phyloP scores from a whole-genome alignment of 2,888 invertebrate species.

The Hypolimnas misippus region DNA sequence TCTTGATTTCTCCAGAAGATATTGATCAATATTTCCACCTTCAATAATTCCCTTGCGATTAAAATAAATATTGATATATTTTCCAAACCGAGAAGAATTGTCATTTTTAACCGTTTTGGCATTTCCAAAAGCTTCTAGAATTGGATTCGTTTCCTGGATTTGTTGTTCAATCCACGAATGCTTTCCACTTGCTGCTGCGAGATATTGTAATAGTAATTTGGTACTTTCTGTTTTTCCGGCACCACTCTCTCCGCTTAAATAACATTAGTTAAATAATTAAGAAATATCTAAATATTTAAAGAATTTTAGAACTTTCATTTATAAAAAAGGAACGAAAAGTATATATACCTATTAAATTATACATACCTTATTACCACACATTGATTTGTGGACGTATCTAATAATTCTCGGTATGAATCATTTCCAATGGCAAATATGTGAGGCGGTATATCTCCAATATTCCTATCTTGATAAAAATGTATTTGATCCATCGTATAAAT shows the following conservation, averaged over 20 bases:
- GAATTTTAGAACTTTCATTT: too few relatives aligned
- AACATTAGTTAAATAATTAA: neutral
- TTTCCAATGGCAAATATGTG: constrained; percentile 98
- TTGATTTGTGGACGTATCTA: constrained; percentile 90
- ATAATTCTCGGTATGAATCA: constrained; percentile 93
- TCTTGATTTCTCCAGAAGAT: constrained; percentile 96
- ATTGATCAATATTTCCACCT: constrained; percentile 97
- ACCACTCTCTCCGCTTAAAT: constrained; percentile 94
- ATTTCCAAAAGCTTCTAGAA: constrained; percentile 98
- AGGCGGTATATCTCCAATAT: constrained; percentile 94
- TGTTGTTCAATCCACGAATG: constrained; percentile 99
- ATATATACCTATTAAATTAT: neutral
- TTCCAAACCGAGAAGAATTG: constrained; percentile 98
- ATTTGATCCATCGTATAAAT: constrained; percentile 97
- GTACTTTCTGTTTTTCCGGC: constrained; percentile 98
- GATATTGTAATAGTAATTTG: constrained; percentile 95
- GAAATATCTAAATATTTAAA: neutral
- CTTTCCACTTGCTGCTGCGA: constrained; percentile 96
- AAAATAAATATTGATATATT: constrained; percentile 96
- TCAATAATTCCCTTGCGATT: constrained; percentile 93
- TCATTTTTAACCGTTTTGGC: constrained; percentile 98
- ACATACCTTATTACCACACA: constrained; percentile 95
- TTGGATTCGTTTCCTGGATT: constrained; percentile 97
- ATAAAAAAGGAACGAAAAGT: neutral
- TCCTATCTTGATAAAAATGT: constrained; percentile 90